Conservation (phyloP, 2,113 vertebrate genomes). For the Sinocyclocheilus grahami region DNA sequence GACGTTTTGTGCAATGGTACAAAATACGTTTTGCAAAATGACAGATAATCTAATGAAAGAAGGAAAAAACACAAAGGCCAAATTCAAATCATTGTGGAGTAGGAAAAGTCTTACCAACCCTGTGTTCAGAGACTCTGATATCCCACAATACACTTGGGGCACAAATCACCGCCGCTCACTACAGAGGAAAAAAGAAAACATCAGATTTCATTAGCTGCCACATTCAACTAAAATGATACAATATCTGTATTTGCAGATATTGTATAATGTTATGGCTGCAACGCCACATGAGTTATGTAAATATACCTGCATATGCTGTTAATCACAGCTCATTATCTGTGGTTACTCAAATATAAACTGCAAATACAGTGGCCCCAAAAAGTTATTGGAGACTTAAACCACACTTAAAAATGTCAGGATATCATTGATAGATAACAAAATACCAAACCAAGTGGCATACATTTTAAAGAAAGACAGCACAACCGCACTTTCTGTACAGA, state of each 20-base stretch:
- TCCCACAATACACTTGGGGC: constrained; percentile 19
- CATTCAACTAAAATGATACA: background rate
- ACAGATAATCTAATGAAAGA: constrained; percentile 33
- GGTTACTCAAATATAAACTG: background rate
- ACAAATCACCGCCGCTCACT: constrained; percentile 31
- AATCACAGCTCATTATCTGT: background rate
- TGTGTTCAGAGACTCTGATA: background rate
- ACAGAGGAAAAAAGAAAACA: background rate
- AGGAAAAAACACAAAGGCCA: constrained; percentile 42
- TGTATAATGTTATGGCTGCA: too few species aligned
- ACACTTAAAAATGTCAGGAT: background rate
- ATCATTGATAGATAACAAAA: background rate
- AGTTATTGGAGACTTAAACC: background rate
- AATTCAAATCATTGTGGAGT: constrained; percentile 31
- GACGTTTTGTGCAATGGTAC: background rate
- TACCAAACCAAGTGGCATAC: background rate
- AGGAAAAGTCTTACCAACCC: constrained; percentile 13
- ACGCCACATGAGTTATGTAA: background rate
- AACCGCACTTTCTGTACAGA: too few species aligned
- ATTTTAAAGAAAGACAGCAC: background rate
- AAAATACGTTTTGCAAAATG: constrained; percentile 25
- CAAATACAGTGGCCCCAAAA: background rate
- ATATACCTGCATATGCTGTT: background rate
- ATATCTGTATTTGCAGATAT: background rate
- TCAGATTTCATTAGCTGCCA: background rate